phyloP scores from a whole-genome alignment of 2,888 invertebrate genomes.

The Diogma glabrata region DNA sequence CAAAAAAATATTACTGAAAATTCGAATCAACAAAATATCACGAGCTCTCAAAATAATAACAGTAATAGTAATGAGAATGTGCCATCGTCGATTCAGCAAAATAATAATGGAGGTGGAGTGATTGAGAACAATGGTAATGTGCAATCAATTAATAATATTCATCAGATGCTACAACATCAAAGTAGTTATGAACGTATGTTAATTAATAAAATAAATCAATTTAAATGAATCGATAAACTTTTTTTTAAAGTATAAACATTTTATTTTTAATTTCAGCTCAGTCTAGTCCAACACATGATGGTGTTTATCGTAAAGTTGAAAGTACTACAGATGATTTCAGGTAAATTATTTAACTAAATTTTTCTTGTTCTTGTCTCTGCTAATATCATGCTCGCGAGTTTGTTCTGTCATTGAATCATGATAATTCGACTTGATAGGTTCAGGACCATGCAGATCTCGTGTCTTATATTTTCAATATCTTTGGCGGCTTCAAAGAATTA shows the following conservation, averaged over 20 bases:
- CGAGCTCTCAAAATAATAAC: not conserved
- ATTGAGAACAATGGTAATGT: slow-evolving; percentile 6
- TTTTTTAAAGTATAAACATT: not conserved
- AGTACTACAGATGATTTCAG: slow-evolving; percentile 16
- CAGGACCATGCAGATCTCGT: too few relatives aligned
- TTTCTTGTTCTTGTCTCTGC: too few relatives aligned
- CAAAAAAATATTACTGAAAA: slow-evolving; percentile 8
- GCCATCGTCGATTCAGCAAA: slow-evolving; percentile 9
- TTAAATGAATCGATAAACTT: not conserved
- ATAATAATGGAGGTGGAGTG: not conserved
- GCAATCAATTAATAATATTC: not conserved
- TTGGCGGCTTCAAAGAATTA: too few relatives aligned
- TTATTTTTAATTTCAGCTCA: slow-evolving; percentile 13
- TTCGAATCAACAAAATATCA: not conserved
- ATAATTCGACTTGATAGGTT: too few relatives aligned
- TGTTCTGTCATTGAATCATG: too few relatives aligned
- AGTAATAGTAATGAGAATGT: slow-evolving; percentile 18
- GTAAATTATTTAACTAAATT: slow-evolving; percentile 11
- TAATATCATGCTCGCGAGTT: too few relatives aligned
- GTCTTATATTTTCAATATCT: too few relatives aligned
- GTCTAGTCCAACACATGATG: slow-evolving; percentile 14
- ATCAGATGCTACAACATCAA: slow-evolving; percentile 10
- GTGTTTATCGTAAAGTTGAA: slow-evolving; percentile 10
- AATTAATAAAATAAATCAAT: not conserved
- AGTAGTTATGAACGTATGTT: not conserved